A percentile compares a stretch with the other conserved stretches of the same genome.
phyloP scores from a whole-genome alignment of 1,140 invertebrate species.

The Portunus trituberculatus region DNA sequence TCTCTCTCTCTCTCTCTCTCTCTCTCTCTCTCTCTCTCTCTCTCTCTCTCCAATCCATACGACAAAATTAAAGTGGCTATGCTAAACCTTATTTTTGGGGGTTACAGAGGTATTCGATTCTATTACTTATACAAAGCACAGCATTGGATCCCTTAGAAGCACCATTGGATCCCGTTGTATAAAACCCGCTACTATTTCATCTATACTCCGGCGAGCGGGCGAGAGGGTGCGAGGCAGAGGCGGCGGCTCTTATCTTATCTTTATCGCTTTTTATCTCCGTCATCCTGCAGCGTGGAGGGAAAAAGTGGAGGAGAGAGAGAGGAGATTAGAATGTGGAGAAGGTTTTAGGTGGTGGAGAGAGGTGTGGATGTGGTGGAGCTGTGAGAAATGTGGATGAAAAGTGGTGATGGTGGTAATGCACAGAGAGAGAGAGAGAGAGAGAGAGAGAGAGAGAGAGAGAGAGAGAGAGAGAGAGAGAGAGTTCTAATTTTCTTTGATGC shows the following conservation, averaged over 20 bases:
- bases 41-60: neutral
- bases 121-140: neutral
- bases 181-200: neutral
- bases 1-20: conserved; percentile 43
- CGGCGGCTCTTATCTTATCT: neutral
- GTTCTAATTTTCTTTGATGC: neutral
- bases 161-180: neutral
- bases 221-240: neutral
- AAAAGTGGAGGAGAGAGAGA: neutral
- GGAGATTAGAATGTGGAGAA: too few relatives aligned
- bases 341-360: too few relatives aligned
- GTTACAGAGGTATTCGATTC: neutral
- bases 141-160: neutral
- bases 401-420: neutral
- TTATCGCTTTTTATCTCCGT: neutral
- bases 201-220: neutral
- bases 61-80: conserved; percentile 8
- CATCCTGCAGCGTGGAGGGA: neutral
- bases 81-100: neutral
- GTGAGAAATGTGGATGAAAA: too few relatives aligned
- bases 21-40: conserved; percentile 33
- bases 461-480: conserved; percentile 26
- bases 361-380: too few relatives aligned
- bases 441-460: conserved; percentile 33
- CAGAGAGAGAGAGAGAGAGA: conserved; percentile 13